Percentiles rank a stretch among this genome's conserved stretches.
Conservation (phyloP, 2,888 invertebrate genomes). For the Eupithecia subfuscata region DNA sequence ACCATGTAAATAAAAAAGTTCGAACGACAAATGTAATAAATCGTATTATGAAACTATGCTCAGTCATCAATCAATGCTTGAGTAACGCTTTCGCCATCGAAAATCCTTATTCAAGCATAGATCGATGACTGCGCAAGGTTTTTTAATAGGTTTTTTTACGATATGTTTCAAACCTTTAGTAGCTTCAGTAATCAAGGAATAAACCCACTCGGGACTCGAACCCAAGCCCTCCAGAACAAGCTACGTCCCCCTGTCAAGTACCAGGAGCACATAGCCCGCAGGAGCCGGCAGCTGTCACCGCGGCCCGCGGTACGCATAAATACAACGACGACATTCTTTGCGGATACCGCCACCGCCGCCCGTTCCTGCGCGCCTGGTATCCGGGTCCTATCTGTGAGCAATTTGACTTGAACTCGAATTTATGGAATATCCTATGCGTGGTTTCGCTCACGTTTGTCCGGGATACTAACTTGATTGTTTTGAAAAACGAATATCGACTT, state of each 20-base stretch:
- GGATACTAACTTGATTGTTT: background rate
- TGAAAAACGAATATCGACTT: too few relatives aligned
- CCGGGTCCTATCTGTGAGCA: conserved; percentile 49
- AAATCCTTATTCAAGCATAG: too few relatives aligned
- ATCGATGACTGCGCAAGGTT: too few relatives aligned
- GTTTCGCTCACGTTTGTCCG: background rate
- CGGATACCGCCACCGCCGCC: conserved; percentile 59
- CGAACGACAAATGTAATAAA: too few relatives aligned
- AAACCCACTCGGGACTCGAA: background rate
- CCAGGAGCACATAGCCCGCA: conserved; percentile 24
- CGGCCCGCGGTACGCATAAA: conserved; percentile 69
- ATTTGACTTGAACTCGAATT: conserved; percentile 38
- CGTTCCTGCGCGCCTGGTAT: conserved; percentile 59
- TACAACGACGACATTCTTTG: conserved; percentile 74
- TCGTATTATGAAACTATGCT: too few relatives aligned
- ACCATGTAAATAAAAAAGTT: background rate
- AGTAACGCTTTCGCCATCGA: too few relatives aligned
- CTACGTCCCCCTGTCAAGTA: conserved; percentile 14
- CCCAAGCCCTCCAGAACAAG: background rate
- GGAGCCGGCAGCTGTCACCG: conserved; percentile 67
- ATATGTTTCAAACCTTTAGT: too few relatives aligned
- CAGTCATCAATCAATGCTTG: too few relatives aligned
- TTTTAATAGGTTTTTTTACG: too few relatives aligned
- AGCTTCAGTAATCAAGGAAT: background rate
- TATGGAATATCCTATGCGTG: background rate